A percentile compares a stretch with the other conserved stretches of the same genome.
Conservation (phyloP, 2,888 invertebrate genomes). For the Drosophila fulvimacula region DNA sequence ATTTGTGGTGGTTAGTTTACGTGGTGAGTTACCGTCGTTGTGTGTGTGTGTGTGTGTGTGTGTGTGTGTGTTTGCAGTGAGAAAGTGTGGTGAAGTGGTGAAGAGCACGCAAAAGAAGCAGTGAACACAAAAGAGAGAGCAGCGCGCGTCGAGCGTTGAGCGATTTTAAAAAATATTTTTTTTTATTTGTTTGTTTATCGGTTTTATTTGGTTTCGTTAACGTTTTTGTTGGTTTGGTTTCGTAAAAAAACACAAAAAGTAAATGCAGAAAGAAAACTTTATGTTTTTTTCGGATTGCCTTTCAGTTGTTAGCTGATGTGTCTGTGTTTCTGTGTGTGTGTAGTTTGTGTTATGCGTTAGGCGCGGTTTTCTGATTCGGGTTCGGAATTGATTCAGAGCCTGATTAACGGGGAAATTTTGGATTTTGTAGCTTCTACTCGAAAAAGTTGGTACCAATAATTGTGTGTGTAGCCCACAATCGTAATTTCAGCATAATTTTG, state of each 20-base stretch:
- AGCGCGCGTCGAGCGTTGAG: slow-evolving; percentile 64
- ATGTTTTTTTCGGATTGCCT: slow-evolving; percentile 64
- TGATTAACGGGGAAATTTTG: slow-evolving; percentile 64
- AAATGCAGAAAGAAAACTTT: slow-evolving; percentile 81
- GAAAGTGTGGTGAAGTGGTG: slow-evolving; percentile 56
- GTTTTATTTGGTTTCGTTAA: slow-evolving; percentile 28
- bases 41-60: slow-evolving; percentile 27
- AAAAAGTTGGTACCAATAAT: slow-evolving; percentile 41
- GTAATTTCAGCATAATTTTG: slow-evolving; percentile 68
- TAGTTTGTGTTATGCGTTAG: slow-evolving; percentile 43
- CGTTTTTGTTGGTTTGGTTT: slow-evolving; percentile 52
- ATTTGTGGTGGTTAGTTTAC: slow-evolving; percentile 37
- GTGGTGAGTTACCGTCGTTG: slow-evolving; percentile 38
- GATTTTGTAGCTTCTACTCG: slow-evolving; percentile 51
- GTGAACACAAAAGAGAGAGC: slow-evolving; percentile 72
- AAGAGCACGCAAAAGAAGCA: slow-evolving; percentile 76
- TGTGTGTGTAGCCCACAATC: slow-evolving; percentile 48
- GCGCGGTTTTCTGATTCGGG: slow-evolving; percentile 54
- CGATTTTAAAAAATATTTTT: no score
- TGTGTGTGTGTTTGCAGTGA: slow-evolving; percentile 36
- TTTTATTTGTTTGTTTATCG: slow-evolving; percentile 34
- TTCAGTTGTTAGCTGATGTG: slow-evolving; percentile 51
- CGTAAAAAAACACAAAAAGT: slow-evolving; percentile 68
- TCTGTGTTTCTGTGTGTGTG: slow-evolving; percentile 32
- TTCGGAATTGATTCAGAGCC: slow-evolving; percentile 37